A percentile compares a stretch with the other conserved stretches of the same genome.
These are phyloP conservation scores for Rhagoletis pomonella DNA, from an alignment of 1,140 invertebrate genomes.

Conservation along the genomic window DNA sequence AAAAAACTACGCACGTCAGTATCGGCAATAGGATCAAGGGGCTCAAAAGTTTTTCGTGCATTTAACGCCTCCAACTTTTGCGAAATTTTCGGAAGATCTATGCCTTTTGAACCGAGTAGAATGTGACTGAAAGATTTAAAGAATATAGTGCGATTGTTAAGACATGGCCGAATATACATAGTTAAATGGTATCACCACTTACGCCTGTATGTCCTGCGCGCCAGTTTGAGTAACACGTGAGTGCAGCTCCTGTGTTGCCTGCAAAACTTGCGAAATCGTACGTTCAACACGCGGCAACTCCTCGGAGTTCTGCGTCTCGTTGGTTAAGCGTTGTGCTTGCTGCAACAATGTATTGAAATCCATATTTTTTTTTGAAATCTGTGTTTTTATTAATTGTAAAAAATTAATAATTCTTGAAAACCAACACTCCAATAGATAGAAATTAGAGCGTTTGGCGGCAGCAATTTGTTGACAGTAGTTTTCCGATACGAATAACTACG, in stretches of 20 bases:
- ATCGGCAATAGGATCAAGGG: slow-evolving; percentile 90
- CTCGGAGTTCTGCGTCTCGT: slow-evolving; percentile 88
- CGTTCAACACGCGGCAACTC: slow-evolving; percentile 91
- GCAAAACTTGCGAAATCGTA: slow-evolving; percentile 91
- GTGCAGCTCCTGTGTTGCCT: slow-evolving; percentile 93
- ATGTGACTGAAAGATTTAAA: slow-evolving; percentile 81
- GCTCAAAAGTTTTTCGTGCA: slow-evolving; percentile 89
- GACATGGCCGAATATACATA: background rate
- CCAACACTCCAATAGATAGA: background rate
- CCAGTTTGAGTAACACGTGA: slow-evolving; percentile 87
- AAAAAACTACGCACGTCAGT: slow-evolving; percentile 92
- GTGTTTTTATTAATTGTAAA: background rate
- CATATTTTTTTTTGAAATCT: slow-evolving; percentile 56
- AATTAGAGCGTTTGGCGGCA: slow-evolving; percentile 34
- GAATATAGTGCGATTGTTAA: background rate
- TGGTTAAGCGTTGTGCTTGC: slow-evolving; percentile 92
- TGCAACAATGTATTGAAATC: slow-evolving; percentile 91
- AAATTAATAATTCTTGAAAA: background rate
- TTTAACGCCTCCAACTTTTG: slow-evolving; percentile 93
- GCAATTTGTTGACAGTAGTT: background rate
- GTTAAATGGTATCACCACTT: slow-evolving; percentile 73
- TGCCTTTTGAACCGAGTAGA: slow-evolving; percentile 92
- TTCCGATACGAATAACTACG: too few species aligned
- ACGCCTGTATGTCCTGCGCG: slow-evolving; percentile 94
- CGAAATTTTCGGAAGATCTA: slow-evolving; percentile 93